Percentiles rank a stretch among this genome's conserved stretches.
Conservation (phyloP, 2,113 vertebrate species). For the Mobula birostris region DNA sequence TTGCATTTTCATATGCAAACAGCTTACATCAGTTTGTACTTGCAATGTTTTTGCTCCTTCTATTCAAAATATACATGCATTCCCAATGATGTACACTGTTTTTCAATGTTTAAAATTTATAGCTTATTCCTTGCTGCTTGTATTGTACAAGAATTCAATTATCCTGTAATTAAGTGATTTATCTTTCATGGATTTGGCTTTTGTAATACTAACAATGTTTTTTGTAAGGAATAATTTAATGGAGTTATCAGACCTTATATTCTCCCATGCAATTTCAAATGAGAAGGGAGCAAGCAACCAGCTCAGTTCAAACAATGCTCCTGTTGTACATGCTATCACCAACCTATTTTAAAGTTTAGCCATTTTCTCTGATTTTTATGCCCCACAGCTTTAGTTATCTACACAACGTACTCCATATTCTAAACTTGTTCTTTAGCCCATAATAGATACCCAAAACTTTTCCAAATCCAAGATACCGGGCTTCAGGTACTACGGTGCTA, state of each 20-base stretch:
- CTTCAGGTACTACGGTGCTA: too few relatives aligned
- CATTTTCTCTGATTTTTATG: not conserved
- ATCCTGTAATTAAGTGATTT: not conserved
- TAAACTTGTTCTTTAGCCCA: not conserved
- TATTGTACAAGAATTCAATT: slow-evolving; percentile 15
- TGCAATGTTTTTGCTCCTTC: not conserved
- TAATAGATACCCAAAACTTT: not conserved
- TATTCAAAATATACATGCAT: not conserved
- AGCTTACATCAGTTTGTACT: not conserved
- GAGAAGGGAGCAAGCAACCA: not conserved
- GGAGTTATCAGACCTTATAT: not conserved
- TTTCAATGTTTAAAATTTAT: not conserved
- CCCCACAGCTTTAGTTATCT: not conserved
- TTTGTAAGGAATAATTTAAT: not conserved
- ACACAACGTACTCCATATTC: not conserved
- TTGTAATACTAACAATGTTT: slow-evolving; percentile 13
- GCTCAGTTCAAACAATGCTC: not conserved
- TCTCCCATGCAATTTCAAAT: not conserved
- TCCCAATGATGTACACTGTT: not conserved
- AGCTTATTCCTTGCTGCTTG: not conserved
- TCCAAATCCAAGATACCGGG: not conserved
- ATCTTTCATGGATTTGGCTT: not conserved
- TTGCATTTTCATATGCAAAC: not conserved
- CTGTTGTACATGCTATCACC: not conserved
- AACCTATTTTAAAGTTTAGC: not conserved